These are phyloP conservation scores for Halcyon badia DNA, from an alignment of 2,797 vertebrate species.

Conservation along the genomic window DNA sequence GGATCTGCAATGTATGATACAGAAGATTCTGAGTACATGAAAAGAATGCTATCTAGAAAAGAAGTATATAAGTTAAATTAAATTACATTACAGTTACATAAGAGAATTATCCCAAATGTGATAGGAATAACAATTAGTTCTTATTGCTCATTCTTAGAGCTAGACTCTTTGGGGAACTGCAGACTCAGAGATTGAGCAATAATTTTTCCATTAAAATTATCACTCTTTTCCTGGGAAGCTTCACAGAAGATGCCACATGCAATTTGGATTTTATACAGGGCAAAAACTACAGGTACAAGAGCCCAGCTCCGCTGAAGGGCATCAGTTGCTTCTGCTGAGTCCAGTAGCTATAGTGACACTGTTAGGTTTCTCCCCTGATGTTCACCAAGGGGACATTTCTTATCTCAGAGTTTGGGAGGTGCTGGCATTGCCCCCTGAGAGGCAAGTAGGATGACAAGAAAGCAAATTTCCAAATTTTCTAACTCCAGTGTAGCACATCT, in stretches of 20 bases:
- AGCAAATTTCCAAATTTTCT: neutral
- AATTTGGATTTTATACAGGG: neutral
- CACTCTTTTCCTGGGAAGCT: neutral
- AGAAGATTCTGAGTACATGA: neutral
- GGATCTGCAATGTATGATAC: neutral
- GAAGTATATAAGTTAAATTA: neutral
- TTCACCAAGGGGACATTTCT: neutral
- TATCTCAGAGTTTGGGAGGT: neutral
- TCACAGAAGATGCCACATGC: neutral
- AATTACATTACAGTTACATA: neutral
- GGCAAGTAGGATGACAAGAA: neutral
- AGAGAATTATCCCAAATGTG: neutral
- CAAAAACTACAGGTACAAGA: neutral
- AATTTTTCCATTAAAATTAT: neutral
- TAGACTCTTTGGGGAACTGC: neutral
- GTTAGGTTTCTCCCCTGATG: neutral
- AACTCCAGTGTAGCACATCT: neutral
- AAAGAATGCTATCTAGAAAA: neutral
- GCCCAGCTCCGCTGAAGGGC: neutral
- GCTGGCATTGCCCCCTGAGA: neutral
- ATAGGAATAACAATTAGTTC: neutral
- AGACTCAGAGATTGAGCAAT: neutral
- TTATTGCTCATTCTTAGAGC: neutral
- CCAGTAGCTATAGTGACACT: rapidly evolving
- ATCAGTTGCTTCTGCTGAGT: neutral